Base-by-base conservation (phyloP, 2,888 invertebrate species). In the Chironomus tentans region DNA sequence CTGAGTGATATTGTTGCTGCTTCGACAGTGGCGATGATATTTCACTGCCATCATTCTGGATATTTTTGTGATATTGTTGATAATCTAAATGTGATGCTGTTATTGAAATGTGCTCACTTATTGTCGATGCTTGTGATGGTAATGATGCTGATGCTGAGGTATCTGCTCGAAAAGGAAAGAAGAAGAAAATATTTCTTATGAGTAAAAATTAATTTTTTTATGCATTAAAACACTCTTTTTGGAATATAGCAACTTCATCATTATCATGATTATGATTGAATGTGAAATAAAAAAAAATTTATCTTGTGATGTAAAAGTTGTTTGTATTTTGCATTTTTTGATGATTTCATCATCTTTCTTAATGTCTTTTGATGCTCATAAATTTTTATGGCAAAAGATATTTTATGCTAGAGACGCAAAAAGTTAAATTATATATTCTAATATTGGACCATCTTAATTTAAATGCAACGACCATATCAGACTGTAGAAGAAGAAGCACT, bases 31-130 rank as follows among this genome's bases (percentile, higher is more conserved):
- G 12, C 24, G 56, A 7, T 22, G n/a, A 71, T 38, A 38, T 38
- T 38, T 38, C 38, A 56, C 21, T 56, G 71, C 71, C 71, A 38
- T 71, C 71, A 56, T 71, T 71, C 56, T 50, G 71, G 24, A 71
- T n/a, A 71, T 71, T 56, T 47, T 18, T 38, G 38, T 38, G 38
- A 38, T 38, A 18, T 18, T 56, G 56, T 56, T 70, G 70, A 70
- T 70, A 70, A 47, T 70, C 70, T 48, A 70, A 70, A 46, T 70
- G 70, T 70, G 70, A 70, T 48, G 70, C 15, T 48, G 70, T 70
- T 47, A 48, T 70, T 47, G 56, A 71, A 50, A 56, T 71, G 22
- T 50, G 18, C 10, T 50, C 71, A 10, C 22, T 56, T 71, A 71
- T 71, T 56, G 50, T 71, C 24, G 71, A 50, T 28, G 71, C 56